phyloP scores from a whole-genome alignment of 2,888 invertebrate genomes.

The Perizoma flavofasciatum region DNA sequence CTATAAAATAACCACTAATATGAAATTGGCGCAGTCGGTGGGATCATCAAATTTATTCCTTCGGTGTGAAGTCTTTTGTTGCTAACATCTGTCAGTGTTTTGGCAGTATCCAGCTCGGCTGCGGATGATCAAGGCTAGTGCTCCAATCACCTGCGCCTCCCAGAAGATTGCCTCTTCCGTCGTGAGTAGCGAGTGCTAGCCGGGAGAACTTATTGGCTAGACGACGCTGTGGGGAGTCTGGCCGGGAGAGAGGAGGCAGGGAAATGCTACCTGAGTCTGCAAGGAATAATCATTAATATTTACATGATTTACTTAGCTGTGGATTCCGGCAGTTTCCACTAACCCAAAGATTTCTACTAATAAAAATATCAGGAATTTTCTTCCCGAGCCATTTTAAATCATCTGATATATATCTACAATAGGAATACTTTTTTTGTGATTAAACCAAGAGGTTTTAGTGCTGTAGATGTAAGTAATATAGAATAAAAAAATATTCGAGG shows the following conservation, averaged over 20 bases:
- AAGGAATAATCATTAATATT: constrained; percentile 13
- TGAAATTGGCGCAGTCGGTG: constrained; percentile 12
- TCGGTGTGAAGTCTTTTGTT: no score
- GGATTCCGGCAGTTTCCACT: no score
- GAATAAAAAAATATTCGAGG: no score
- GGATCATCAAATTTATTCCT: background rate
- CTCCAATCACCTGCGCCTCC: constrained; percentile 92
- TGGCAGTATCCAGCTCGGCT: constrained; percentile 72
- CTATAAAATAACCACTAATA: no score
- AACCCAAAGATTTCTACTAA: no score
- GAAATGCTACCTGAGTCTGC: constrained; percentile 77
- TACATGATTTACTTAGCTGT: background rate
- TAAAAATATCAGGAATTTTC: no score
- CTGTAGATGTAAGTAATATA: no score
- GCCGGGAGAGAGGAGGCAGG: constrained; percentile 71
- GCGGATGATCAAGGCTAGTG: constrained; percentile 60
- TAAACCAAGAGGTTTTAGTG: no score
- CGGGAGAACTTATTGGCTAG: constrained; percentile 93
- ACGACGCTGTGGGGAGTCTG: constrained; percentile 85
- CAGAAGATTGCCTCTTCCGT: constrained; percentile 93
- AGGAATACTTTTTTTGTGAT: no score
- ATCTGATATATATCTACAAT: no score
- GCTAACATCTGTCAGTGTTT: constrained; percentile 56
- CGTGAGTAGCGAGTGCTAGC: constrained; percentile 94
- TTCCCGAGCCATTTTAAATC: no score